Conservation (phyloP, 2,113 vertebrate species). For the Mesoclemmys tuberculata region DNA sequence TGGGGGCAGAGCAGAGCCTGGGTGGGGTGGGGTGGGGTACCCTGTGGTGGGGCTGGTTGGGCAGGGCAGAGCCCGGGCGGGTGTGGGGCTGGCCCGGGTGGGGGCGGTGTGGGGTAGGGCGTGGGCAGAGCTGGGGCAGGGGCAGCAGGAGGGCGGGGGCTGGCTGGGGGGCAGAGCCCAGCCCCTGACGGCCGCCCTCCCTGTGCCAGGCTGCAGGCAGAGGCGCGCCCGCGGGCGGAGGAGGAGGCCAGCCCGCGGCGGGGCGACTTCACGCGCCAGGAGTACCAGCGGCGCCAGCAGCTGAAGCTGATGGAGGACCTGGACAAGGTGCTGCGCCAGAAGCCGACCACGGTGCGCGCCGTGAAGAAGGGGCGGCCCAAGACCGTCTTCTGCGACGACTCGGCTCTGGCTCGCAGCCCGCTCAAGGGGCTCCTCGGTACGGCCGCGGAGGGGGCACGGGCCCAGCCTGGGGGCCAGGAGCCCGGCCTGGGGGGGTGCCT, state of each 20-base stretch:
- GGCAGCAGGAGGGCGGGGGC: neutral
- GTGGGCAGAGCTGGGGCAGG: too few relatives aligned
- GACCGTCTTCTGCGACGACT: conserved; percentile 91
- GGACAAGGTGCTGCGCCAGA: conserved; percentile 90
- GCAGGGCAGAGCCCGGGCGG: neutral
- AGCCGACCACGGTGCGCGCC: conserved; percentile 80
- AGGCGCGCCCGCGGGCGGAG: conserved; percentile 71
- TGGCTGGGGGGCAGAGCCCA: neutral
- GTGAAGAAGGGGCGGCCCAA: conserved; percentile 86
- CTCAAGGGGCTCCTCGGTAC: conserved; percentile 87
- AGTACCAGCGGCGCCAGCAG: conserved; percentile 89
- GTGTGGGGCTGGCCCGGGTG: too few relatives aligned
- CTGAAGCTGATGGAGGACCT: conserved; percentile 93
- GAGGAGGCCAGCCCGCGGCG: conserved; percentile 76
- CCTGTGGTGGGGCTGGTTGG: neutral
- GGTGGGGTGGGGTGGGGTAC: too few relatives aligned
- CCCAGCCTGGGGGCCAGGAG: neutral
- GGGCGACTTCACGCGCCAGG: conserved; percentile 88
- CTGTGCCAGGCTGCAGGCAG: conserved; percentile 4
- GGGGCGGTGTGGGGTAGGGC: too few relatives aligned
- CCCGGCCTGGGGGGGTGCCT: neutral
- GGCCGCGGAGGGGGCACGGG: neutral
- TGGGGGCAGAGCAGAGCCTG: too few relatives aligned
- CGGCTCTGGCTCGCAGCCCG: conserved; percentile 86
- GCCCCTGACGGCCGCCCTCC: neutral